These are phyloP conservation scores for Hyposoter didymator DNA, from an alignment of 2,888 invertebrate genomes.

Conservation along the genomic window DNA sequence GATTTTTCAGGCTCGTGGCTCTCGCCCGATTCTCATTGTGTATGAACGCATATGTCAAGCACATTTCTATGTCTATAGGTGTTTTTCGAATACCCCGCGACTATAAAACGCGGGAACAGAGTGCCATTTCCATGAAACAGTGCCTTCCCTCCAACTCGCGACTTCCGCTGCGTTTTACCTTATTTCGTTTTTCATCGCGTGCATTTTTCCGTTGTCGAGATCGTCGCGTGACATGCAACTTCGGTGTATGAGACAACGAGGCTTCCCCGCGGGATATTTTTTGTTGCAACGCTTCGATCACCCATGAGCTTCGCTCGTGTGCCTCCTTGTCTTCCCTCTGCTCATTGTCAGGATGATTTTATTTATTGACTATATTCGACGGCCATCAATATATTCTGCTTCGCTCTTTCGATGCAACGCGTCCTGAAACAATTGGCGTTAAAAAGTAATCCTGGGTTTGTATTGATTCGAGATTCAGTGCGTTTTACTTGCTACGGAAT, in stretches of 20 bases:
- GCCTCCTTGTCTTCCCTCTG: slow-evolving; percentile 28
- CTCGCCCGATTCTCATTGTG: slow-evolving; percentile 6
- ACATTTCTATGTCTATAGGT: slow-evolving; percentile 35
- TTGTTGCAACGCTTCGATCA: slow-evolving; percentile 21
- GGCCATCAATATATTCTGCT: slow-evolving; percentile 33
- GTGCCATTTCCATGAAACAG: slow-evolving; percentile 56
- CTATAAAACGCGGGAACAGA: slow-evolving; percentile 41
- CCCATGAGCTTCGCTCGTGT: not conserved
- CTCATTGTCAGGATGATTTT: slow-evolving; percentile 70
- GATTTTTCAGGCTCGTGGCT: slow-evolving; percentile 41
- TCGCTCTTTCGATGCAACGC: slow-evolving; percentile 33
- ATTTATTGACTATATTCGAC: slow-evolving; percentile 68
- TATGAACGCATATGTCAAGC: not conserved
- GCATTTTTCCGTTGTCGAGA: slow-evolving; percentile 41
- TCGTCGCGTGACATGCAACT: slow-evolving; percentile 46
- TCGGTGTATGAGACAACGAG: slow-evolving; percentile 23
- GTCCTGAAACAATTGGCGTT: slow-evolving; percentile 40
- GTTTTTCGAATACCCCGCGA: slow-evolving; percentile 41
- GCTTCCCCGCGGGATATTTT: slow-evolving; percentile 49
- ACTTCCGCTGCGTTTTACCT: slow-evolving; percentile 37
- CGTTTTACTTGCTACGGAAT: not conserved
- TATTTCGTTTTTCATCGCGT: slow-evolving; percentile 37
- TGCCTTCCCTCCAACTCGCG: slow-evolving; percentile 35
- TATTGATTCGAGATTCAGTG: not conserved
- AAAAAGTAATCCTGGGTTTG: slow-evolving; percentile 26